These are phyloP conservation scores for Poecile atricapillus DNA, from an alignment of 2,113 vertebrate genomes.

Conservation along the genomic window DNA sequence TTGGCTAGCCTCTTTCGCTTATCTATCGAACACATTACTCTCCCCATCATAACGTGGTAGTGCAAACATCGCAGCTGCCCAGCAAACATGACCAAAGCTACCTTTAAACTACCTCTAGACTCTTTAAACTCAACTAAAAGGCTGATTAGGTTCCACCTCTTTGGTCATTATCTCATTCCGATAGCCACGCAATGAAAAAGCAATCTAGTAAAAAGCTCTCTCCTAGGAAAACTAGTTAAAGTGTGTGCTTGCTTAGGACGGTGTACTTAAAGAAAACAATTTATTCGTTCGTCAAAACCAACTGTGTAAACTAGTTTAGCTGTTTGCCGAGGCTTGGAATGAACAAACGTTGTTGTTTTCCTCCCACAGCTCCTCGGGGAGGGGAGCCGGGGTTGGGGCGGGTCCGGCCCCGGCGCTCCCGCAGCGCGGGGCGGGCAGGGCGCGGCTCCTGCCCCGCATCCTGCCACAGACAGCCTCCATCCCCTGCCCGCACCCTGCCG, in stretches of 20 bases:
- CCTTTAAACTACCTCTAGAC: conserved; percentile 71
- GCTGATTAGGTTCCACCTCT: conserved; percentile 77
- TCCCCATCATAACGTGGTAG: conserved; percentile 77
- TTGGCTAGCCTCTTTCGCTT: conserved; percentile 70
- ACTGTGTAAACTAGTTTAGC: conserved; percentile 70
- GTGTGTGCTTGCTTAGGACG: conserved; percentile 72
- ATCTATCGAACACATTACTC: conserved; percentile 82
- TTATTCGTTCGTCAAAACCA: conserved; percentile 48
- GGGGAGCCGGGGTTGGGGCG: neutral
- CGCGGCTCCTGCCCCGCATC: neutral
- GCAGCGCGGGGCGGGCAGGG: neutral
- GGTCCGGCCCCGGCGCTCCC: neutral
- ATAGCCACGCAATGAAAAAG: conserved; percentile 79
- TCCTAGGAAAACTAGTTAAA: conserved; percentile 64
- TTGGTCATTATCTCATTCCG: conserved; percentile 78
- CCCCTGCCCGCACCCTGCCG: neutral
- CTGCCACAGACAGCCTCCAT: neutral
- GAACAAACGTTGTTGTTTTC: conserved; percentile 44
- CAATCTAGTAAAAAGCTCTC: conserved; percentile 72
- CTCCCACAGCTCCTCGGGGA: neutral
- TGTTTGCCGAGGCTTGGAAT: conserved; percentile 67
- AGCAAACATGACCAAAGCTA: conserved; percentile 73
- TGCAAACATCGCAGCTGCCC: conserved; percentile 72
- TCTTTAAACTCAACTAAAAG: conserved; percentile 76
- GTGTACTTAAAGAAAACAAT: conserved; percentile 63